These are phyloP conservation scores for Amblyteles armatorius DNA, from an alignment of 2,888 invertebrate species.

Conservation along the genomic window DNA sequence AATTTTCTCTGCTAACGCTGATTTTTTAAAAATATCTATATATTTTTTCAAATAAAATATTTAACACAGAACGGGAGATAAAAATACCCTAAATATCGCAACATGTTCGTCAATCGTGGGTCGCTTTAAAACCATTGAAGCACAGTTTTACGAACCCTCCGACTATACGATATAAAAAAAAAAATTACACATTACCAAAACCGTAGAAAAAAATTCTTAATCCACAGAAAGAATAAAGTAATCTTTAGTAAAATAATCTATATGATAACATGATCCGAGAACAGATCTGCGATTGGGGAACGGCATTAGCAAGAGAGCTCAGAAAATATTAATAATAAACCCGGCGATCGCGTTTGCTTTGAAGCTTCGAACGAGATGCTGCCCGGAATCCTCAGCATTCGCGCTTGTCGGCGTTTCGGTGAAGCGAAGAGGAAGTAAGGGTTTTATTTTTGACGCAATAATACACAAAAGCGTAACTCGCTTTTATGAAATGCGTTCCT, in stretches of 20 bases:
- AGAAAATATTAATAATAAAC: background rate
- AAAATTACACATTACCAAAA: too few species aligned
- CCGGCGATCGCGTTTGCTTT: background rate
- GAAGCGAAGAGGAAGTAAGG: background rate
- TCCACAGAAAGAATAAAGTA: background rate
- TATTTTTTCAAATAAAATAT: background rate
- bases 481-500: background rate
- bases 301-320: background rate
- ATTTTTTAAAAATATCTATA: too few species aligned
- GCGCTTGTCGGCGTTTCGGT: background rate
- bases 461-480: background rate
- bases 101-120: background rate
- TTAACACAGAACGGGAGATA: background rate
- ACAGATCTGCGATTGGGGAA: too few species aligned
- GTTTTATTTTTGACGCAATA: background rate
- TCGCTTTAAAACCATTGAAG: background rate
- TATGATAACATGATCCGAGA: too few species aligned
- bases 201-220: too few species aligned
- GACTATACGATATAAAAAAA: too few species aligned
- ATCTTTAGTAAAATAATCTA: too few species aligned
- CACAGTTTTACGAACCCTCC: background rate
- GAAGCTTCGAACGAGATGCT: background rate
- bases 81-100: background rate
- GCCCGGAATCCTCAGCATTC: background rate
- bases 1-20: too few species aligned